These are phyloP conservation scores for Mesembrinibis cayennensis DNA, from an alignment of 2,113 vertebrate genomes.

Conservation along the genomic window DNA sequence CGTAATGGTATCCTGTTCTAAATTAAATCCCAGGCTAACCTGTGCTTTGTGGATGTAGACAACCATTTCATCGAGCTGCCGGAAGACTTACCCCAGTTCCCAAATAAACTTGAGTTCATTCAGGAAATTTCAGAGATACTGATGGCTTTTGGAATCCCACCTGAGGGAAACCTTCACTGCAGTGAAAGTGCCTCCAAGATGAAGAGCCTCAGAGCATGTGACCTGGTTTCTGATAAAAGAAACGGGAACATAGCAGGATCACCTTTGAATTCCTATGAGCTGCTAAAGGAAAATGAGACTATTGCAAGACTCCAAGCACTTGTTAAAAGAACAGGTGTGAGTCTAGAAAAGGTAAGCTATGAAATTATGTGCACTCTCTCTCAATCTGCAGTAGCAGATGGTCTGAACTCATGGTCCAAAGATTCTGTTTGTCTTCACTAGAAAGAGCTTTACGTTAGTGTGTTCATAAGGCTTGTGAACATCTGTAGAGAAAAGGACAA, in stretches of 20 bases:
- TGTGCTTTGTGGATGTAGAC: constrained; percentile 99
- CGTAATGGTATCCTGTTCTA: background rate
- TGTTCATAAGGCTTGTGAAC: background rate
- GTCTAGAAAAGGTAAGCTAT: constrained; percentile 88
- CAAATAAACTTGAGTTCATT: constrained; percentile 97
- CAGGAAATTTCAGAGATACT: constrained; percentile 97
- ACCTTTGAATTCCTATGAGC: constrained; percentile 87
- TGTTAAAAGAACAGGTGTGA: constrained; percentile 96
- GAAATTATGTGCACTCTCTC: background rate
- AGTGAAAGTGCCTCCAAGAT: constrained; percentile 86
- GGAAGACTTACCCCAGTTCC: constrained; percentile 97
- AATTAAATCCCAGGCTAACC: constrained; percentile 85
- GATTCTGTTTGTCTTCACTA: background rate
- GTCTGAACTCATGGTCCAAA: background rate
- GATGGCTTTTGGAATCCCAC: constrained; percentile 89
- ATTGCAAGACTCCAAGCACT: constrained; percentile 94
- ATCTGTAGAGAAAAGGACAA: background rate
- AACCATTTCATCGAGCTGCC: constrained; percentile 98
- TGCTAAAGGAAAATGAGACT: constrained; percentile 96
- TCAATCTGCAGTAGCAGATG: background rate
- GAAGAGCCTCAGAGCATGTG: constrained; percentile 81
- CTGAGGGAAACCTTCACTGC: constrained; percentile 89
- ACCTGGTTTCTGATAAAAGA: constrained; percentile 91
- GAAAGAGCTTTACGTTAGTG: background rate
- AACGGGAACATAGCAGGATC: constrained; percentile 92